A percentile compares a stretch with the other conserved stretches of the same genome.
These are phyloP conservation scores for Zaprionus kolodkinae DNA, from an alignment of 1,140 invertebrate genomes.

Conservation along the genomic window DNA sequence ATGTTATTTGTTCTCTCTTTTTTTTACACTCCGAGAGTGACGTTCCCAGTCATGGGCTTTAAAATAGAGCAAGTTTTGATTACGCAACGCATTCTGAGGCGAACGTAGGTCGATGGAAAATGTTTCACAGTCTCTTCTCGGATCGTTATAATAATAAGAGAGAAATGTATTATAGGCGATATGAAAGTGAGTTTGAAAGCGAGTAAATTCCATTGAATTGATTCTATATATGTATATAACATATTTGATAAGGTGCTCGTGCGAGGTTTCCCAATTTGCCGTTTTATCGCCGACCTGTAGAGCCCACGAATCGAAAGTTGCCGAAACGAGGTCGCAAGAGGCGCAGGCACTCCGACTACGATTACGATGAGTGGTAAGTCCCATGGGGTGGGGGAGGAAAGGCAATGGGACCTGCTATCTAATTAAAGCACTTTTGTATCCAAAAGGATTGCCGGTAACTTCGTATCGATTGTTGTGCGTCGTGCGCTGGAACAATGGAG, in stretches of 20 bases:
- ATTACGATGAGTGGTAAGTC: conserved; percentile 42
- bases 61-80: conserved; percentile 28
- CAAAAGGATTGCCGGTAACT: conserved; percentile 45
- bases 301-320: conserved; percentile 10
- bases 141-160: conserved; percentile 44
- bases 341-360: conserved; percentile 10
- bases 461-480: conserved; percentile 40
- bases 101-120: conserved; percentile 26
- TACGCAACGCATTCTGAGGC: conserved; percentile 17
- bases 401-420: not conserved
- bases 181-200: conserved; percentile 25
- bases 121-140: conserved; percentile 41
- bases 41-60: conserved; percentile 9
- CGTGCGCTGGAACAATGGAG: conserved; percentile 29
- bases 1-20: too few species aligned
- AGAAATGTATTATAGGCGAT: conserved; percentile 29
- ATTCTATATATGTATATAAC: not conserved
- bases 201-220: not conserved
- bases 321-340: not conserved
- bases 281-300: conserved; percentile 13
- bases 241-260: conserved; percentile 14
- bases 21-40: too few species aligned
- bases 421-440: conserved; percentile 26
- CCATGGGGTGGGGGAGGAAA: not conserved
- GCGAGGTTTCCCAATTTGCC: conserved; percentile 27